A percentile compares a stretch with the other conserved stretches of the same genome.
Conservation (phyloP, 2,797 vertebrate species). For the Chrosomus eos region DNA sequence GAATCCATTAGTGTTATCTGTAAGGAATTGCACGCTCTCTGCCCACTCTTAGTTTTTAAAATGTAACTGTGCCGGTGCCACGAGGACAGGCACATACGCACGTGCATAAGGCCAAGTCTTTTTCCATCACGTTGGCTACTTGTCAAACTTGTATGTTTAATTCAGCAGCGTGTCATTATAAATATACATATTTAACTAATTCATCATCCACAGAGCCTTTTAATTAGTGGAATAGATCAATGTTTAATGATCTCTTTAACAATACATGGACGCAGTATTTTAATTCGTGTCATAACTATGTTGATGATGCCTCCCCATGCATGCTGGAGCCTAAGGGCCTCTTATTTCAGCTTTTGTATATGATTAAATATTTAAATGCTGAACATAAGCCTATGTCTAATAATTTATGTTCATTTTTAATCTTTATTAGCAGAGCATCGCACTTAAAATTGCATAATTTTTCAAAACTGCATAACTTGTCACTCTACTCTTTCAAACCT, state of each 20-base stretch:
- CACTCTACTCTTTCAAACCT: not conserved
- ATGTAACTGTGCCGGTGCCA: conserved; percentile 52
- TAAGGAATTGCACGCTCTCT: conserved; percentile 61
- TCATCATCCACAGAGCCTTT: conserved; percentile 77
- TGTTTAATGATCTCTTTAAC: conserved; percentile 83
- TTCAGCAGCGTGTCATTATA: conserved; percentile 80
- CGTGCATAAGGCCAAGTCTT: not conserved
- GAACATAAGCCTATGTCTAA: conserved; percentile 3
- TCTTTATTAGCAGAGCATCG: conserved; percentile 3
- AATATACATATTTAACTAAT: conserved; percentile 84
- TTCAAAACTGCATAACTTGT: not conserved
- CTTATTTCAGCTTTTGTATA: conserved; percentile 51
- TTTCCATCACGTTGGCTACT: conserved; percentile 45
- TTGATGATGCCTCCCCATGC: conserved; percentile 70
- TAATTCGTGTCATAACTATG: conserved; percentile 77
- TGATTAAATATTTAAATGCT: conserved; percentile 29
- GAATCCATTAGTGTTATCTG: conserved; percentile 69
- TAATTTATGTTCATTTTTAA: not conserved
- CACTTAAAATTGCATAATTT: not conserved
- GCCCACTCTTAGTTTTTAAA: conserved; percentile 58
- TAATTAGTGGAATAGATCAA: conserved; percentile 83
- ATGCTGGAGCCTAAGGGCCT: conserved; percentile 55
- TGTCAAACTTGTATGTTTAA: conserved; percentile 77
- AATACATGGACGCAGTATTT: conserved; percentile 82
- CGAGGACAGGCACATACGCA: conserved; percentile 29